Evolutionary conservation across 2,888 invertebrate species (phyloP).

Genomic region (Trachelus tabidus): DNA sequence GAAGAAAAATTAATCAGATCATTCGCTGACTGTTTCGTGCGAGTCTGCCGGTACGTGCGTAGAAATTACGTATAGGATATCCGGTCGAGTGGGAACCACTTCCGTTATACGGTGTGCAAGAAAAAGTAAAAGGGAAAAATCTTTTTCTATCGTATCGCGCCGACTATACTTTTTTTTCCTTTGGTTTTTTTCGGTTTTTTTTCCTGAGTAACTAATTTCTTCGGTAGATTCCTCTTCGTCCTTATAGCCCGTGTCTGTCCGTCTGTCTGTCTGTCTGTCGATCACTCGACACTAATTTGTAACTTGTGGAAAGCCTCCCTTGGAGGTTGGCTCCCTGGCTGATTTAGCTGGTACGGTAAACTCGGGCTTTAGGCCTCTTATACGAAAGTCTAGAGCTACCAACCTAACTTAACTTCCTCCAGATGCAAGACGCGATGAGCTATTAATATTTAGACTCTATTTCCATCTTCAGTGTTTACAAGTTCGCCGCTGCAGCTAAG

Average conservation of each 20-base stretch:
- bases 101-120: neutral
- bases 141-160: neutral
- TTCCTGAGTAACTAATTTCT: neutral
- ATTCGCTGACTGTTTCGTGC: neutral
- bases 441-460: conserved; percentile 53
- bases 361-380: neutral
- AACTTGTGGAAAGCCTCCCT: conserved; percentile 10
- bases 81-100: neutral
- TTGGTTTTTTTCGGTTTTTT: neutral
- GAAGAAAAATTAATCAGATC: neutral
- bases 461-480: conserved; percentile 51
- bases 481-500: conserved; percentile 34
- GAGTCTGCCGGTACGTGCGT: neutral
- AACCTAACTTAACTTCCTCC: conserved; percentile 14
- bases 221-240: neutral
- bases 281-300: conserved; percentile 29
- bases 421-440: conserved; percentile 34
- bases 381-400: neutral
- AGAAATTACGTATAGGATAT: neutral
- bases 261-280: conserved; percentile 4
- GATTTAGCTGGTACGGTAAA: neutral
- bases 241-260: too few relatives aligned
- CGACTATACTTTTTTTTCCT: neutral
- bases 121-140: neutral
- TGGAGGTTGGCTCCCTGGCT: neutral